Percentiles rank a stretch among this genome's conserved stretches.
Evolutionary conservation across 2,797 vertebrate genomes (phyloP).

Genomic region (Emydoidea blandingii): DNA sequence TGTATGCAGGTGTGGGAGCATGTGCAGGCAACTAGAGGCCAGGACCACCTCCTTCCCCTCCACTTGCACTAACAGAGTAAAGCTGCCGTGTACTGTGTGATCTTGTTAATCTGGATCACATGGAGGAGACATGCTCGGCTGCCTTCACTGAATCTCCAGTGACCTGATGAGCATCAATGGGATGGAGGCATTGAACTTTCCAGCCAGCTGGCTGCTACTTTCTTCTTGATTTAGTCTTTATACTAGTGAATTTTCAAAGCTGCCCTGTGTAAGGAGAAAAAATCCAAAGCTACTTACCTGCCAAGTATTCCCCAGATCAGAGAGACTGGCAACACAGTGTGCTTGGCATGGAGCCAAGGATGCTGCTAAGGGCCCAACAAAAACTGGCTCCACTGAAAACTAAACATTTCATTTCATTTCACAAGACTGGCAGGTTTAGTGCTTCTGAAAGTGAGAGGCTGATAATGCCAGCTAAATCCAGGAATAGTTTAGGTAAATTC

Average conservation of each 20-base stretch:
- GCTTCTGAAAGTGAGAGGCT: not conserved
- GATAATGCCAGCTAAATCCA: conserved; percentile 11
- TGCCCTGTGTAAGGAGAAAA: conserved; percentile 11
- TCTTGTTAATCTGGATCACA: not conserved
- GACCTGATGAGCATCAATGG: not conserved
- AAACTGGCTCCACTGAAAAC: not conserved
- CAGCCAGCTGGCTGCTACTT: conserved; percentile 24
- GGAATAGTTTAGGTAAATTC: not conserved
- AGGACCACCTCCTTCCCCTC: not conserved
- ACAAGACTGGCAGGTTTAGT: not conserved
- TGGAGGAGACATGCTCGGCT: conserved; percentile 7
- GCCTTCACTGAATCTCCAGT: conserved; percentile 3
- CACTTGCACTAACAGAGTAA: not conserved
- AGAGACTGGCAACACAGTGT: conserved; percentile 25
- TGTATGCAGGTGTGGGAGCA: conserved; percentile 1
- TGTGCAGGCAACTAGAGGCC: not conserved
- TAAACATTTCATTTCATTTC: conserved; percentile 31
- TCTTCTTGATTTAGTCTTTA: conserved; percentile 32
- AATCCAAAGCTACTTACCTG: not conserved
- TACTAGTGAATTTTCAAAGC: conserved; percentile 41
- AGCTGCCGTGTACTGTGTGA: not conserved
- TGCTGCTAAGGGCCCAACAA: conserved; percentile 12
- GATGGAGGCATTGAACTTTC: not conserved
- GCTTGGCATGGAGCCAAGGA: conserved; percentile 23
- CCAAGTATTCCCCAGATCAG: conserved; percentile 21